These are phyloP conservation scores for Psophia crepitans DNA, from an alignment of 2,113 vertebrate species.

Conservation along the genomic window DNA sequence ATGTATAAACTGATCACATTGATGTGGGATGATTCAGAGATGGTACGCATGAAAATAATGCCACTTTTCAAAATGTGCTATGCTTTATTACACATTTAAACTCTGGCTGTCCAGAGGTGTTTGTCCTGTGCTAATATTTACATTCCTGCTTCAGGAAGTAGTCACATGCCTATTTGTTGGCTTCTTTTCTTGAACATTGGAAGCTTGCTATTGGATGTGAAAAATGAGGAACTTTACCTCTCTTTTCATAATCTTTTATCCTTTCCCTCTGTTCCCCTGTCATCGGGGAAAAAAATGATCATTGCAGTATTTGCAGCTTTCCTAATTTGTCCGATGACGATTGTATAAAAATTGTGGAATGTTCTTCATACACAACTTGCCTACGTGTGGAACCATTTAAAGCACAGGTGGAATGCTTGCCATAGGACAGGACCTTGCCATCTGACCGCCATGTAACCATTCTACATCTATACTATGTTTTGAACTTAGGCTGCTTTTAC, in stretches of 20 bases:
- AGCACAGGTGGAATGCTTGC: background rate
- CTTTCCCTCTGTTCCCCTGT: background rate
- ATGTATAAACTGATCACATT: background rate
- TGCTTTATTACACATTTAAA: background rate
- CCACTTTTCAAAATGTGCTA: background rate
- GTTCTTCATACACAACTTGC: background rate
- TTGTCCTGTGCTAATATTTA: constrained; percentile 7
- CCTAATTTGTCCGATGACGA: background rate
- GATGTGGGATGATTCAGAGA: background rate
- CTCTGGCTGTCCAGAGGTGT: constrained; percentile 28
- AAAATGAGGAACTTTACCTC: background rate
- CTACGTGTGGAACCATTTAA: background rate
- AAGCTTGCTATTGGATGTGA: background rate
- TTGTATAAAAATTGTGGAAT: background rate
- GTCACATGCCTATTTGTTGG: background rate
- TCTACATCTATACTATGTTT: background rate
- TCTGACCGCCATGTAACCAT: background rate
- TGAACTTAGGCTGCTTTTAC: background rate
- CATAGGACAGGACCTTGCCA: background rate
- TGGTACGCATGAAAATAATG: background rate
- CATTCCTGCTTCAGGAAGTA: constrained; percentile 27
- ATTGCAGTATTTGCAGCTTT: background rate
- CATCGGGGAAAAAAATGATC: background rate
- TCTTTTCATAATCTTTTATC: background rate
- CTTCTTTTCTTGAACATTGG: background rate